Percentiles rank a stretch among this genome's conserved stretches.
Evolutionary conservation across 1,140 invertebrate genomes (phyloP).

Genomic region (Anadara kagoshimensis): DNA sequence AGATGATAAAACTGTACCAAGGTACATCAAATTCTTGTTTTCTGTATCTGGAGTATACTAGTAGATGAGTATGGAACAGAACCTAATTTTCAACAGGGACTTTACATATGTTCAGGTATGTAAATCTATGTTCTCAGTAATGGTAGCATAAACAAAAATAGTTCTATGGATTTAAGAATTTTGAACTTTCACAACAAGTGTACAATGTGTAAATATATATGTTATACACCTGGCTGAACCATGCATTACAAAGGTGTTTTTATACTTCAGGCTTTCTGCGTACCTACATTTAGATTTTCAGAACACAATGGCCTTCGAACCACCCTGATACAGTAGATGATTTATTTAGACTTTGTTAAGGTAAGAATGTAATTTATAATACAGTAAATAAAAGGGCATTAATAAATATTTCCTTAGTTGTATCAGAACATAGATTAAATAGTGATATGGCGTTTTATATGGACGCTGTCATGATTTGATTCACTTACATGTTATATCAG

Average conservation of each 20-base stretch:
- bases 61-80: conserved; percentile 94
- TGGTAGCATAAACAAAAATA: neutral
- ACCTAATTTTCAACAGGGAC: conserved; percentile 81
- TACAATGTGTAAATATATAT: too few relatives aligned
- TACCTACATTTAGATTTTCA: conserved; percentile 88
- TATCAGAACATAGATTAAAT: too few relatives aligned
- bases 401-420: neutral
- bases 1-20: conserved; percentile 92
- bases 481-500: too few relatives aligned
- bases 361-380: conserved; percentile 65
- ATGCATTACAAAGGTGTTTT: too few relatives aligned
- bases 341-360: conserved; percentile 91
- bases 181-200: neutral
- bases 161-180: neutral
- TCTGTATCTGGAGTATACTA: conserved; percentile 95
- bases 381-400: neutral
- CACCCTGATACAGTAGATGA: conserved; percentile 99
- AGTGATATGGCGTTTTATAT: too few relatives aligned
- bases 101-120: conserved; percentile 87
- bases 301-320: conserved; percentile 85
- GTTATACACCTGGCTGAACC: too few relatives aligned
- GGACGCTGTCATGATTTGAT: too few relatives aligned
- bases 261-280: conserved; percentile 75
- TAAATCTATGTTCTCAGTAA: neutral
- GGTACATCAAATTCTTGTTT: conserved; percentile 91